Conservation (phyloP, 53 echinoderm and acorn worm genomes). For the Mesocentrotus franciscanus region DNA sequence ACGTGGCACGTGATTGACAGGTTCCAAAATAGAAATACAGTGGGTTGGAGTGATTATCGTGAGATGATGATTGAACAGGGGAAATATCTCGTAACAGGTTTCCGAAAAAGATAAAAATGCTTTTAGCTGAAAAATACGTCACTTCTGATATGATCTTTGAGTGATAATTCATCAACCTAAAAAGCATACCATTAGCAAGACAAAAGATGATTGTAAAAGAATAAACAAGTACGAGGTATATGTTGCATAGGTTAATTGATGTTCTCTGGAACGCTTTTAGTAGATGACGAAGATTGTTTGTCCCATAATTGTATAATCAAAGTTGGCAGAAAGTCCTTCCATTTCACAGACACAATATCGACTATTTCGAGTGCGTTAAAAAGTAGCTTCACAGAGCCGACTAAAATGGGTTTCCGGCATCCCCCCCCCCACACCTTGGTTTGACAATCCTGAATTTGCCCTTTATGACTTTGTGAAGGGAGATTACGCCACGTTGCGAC, state of each 20-base stretch:
- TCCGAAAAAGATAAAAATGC: background rate
- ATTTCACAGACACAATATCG: background rate
- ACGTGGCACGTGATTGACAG: background rate
- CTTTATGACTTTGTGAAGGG: background rate
- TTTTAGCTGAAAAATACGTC: background rate
- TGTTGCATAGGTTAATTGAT: background rate
- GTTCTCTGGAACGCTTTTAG: background rate
- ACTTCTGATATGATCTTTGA: background rate
- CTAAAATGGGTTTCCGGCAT: background rate
- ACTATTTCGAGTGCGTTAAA: no score
- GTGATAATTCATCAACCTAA: constrained; percentile 17
- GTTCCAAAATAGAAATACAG: background rate
- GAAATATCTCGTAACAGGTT: background rate
- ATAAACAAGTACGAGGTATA: background rate
- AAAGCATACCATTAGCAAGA: background rate
- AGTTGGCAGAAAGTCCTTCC: background rate
- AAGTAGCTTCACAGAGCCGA: no score
- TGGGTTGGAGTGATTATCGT: background rate
- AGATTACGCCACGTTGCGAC: no score
- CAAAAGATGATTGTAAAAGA: background rate
- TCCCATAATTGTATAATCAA: background rate
- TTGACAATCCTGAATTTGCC: background rate
- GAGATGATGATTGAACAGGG: background rate
- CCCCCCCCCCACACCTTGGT: background rate
- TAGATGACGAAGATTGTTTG: background rate